These are phyloP conservation scores for Pangasius macronema DNA, from an alignment of 2,797 vertebrate genomes.

Conservation along the genomic window DNA sequence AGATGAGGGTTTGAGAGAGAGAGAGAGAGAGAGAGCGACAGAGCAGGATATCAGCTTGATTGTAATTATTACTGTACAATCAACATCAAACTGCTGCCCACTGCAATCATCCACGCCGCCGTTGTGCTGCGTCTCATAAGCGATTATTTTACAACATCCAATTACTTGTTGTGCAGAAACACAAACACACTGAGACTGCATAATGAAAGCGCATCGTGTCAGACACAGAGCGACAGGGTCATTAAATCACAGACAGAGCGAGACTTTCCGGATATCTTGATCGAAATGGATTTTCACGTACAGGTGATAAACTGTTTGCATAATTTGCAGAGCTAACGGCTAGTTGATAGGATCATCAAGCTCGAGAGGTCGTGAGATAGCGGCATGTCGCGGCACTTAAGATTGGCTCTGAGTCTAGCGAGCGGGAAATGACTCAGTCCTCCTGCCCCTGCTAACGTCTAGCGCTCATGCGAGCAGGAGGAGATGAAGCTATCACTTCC, in stretches of 20 bases:
- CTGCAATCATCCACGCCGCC: slow-evolving; percentile 25
- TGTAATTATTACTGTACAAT: slow-evolving; percentile 53
- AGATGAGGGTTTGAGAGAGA: not conserved
- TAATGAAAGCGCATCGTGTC: not conserved
- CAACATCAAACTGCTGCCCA: slow-evolving; percentile 45
- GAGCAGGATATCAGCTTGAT: slow-evolving; percentile 44
- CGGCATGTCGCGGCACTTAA: not conserved
- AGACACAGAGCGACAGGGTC: not conserved
- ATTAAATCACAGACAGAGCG: not conserved
- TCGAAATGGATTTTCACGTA: too few species aligned
- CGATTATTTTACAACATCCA: slow-evolving; percentile 46
- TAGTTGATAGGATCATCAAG: not conserved
- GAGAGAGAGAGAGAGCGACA: not conserved
- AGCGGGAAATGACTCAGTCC: slow-evolving; percentile 45
- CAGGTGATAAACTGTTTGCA: not conserved
- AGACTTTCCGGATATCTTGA: not conserved
- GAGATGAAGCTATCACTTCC: not conserved
- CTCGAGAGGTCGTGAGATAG: slow-evolving; percentile 12
- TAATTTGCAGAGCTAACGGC: slow-evolving; percentile 20
- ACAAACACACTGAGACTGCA: not conserved
- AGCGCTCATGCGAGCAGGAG: slow-evolving; percentile 1
- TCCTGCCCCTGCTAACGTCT: slow-evolving; percentile 45
- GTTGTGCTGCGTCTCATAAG: not conserved
- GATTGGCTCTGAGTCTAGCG: not conserved
- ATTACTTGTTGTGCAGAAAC: slow-evolving; percentile 40